Base-by-base conservation (phyloP, 2,888 invertebrate species). In the Galerucella pusilla region DNA sequence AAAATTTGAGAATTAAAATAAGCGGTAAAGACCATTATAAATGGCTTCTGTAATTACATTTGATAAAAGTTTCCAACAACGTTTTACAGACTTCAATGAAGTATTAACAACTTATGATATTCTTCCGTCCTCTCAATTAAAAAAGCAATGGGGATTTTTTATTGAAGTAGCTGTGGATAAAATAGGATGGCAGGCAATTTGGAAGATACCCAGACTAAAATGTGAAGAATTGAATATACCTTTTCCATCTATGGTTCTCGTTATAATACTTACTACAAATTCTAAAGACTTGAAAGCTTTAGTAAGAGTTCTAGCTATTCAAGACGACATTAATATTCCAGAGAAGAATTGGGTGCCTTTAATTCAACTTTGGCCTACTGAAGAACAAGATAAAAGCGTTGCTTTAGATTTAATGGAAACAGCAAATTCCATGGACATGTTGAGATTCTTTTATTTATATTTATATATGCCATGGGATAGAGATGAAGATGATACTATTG, bases 401-500 rank as follows among this genome's bases (percentile, higher is more conserved):
- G 90, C 88, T 75, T 85, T 93, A 7, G 91, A 92, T 84, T 88
- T 91, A 64, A 86, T 89, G 0, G 88, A 89, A 2, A 93, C 93
- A 1, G 91, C 93, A 0, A 91, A 91, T 80, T 90, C 91, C 77
- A 89, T 93, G 76, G 93, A 93, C 85, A 88, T 92, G 79, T 85
- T 92, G 77, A 89, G 93, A 81, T 93, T 93, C 79, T 93, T 92
- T 82, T 93, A 92, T 81, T 89, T 89, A 52, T 89, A 92, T 77
- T 86, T 93, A 57, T 92, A 92, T 90, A 91, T 92, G 91, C 92
- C 93, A 0, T 93, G 93, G 93, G 93, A 93, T 79, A 87, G 89
- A 61, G 92, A 93, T 71, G 91, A 92, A 73, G 92, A 92, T 79
- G 88, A 91, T 1, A 87, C 89, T 1, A 86, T 87, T n/a, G 90